These are phyloP conservation scores for Sminthurides aquaticus DNA, from an alignment of 2,888 invertebrate genomes.

Conservation along the genomic window DNA sequence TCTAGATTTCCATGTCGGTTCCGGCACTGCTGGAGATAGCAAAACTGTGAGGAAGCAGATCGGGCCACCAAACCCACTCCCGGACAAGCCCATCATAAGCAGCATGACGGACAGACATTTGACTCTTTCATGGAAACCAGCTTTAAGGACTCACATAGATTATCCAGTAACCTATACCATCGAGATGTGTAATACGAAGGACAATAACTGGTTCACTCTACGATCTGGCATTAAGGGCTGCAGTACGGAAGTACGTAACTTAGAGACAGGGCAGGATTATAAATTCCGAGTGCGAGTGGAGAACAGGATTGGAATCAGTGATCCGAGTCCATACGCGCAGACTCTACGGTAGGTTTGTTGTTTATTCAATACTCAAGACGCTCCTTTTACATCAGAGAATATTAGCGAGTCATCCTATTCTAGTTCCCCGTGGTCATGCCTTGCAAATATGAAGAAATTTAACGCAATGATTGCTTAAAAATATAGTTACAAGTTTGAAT, in stretches of 20 bases:
- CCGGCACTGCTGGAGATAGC: conserved; percentile 70
- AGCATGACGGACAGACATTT: conserved; percentile 83
- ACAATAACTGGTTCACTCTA: conserved; percentile 69
- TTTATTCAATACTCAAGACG: neutral
- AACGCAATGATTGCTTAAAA: no score
- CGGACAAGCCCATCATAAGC: conserved; percentile 84
- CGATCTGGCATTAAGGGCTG: conserved; percentile 56
- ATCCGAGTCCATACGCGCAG: conserved; percentile 84
- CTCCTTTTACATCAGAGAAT: neutral
- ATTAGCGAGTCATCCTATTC: no score
- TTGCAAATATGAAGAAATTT: no score
- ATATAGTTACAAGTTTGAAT: conserved; percentile 22
- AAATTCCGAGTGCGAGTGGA: conserved; percentile 91
- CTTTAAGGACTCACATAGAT: conserved; percentile 70
- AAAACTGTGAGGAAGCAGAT: conserved; percentile 48
- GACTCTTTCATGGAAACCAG: conserved; percentile 88
- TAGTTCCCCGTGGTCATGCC: no score
- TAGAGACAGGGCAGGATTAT: conserved; percentile 90
- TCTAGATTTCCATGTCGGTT: conserved; percentile 71
- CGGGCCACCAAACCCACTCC: conserved; percentile 65
- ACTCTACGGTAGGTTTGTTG: conserved; percentile 59
- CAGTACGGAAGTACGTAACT: conserved; percentile 64
- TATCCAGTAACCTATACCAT: conserved; percentile 89
- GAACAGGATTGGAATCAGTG: conserved; percentile 92
- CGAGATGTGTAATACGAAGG: conserved; percentile 78